Evolutionary conservation across 2,797 vertebrate species (phyloP).

Genomic region (Pseudocheirus occidentalis): DNA sequence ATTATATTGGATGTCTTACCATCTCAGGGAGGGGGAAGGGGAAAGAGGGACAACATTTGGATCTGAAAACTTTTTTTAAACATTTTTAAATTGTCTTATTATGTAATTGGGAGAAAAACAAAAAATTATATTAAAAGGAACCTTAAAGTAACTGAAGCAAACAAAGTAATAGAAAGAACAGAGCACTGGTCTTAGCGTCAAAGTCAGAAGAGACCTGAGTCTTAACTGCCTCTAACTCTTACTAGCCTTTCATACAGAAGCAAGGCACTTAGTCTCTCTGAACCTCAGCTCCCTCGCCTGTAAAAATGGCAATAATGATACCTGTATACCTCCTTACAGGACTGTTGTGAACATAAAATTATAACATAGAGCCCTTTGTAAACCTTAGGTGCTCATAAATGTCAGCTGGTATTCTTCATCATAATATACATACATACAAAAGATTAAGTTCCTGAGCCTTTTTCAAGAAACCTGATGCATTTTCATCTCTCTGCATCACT

Average conservation of each 20-base stretch:
- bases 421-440: not conserved
- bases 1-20: not conserved
- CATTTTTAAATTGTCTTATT: not conserved
- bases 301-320: not conserved
- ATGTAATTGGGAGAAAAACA: not conserved
- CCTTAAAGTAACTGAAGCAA: not conserved
- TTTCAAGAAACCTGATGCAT: not conserved
- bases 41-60: not conserved
- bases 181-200: not conserved
- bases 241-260: not conserved
- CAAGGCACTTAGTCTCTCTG: not conserved
- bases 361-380: not conserved
- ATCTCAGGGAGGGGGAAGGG: not conserved
- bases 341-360: not conserved
- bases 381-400: not conserved
- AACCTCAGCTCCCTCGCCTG: not conserved
- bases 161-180: not conserved
- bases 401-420: not conserved
- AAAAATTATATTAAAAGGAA: not conserved
- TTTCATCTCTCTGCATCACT: not conserved
- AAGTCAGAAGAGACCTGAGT: not conserved
- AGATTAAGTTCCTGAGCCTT: not conserved
- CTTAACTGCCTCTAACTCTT: not conserved
- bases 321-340: not conserved
- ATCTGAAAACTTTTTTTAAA: not conserved